Evolutionary conservation across 2,113 vertebrate genomes (phyloP).

Genomic region (Lepus europaeus): DNA sequence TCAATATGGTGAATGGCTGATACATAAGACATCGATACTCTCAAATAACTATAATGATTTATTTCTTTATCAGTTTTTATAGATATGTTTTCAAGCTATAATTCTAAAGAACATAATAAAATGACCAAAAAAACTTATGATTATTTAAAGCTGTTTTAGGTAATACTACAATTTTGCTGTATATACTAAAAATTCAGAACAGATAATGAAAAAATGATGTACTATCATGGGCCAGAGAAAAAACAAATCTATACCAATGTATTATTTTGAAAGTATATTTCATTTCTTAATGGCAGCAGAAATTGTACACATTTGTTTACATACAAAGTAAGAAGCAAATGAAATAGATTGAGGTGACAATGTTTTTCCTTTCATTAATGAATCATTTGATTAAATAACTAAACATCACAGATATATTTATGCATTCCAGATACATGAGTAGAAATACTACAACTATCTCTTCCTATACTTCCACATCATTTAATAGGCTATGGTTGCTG

Average conservation of each 20-base stretch:
- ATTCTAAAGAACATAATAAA: neutral
- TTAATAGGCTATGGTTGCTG: neutral
- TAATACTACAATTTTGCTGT: slow-evolving; percentile 10
- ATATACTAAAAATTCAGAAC: neutral
- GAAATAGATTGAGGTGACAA: neutral
- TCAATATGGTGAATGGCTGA: neutral
- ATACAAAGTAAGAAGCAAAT: neutral
- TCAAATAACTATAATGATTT: neutral
- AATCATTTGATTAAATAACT: neutral
- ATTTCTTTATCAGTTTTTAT: neutral
- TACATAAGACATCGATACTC: neutral
- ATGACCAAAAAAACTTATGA: neutral
- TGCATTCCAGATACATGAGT: neutral
- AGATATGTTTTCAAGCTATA: neutral
- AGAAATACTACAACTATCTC: neutral
- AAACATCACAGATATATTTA: neutral
- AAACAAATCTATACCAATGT: neutral
- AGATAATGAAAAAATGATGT: neutral
- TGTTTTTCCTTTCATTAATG: neutral
- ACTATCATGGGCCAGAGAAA: slow-evolving; percentile 15
- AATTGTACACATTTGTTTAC: neutral
- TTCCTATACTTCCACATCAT: neutral
- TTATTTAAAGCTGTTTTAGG: neutral
- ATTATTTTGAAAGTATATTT: neutral
- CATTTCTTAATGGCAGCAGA: slow-evolving; percentile 1